These are phyloP conservation scores for Paratilapia polleni DNA, from an alignment of 2,113 vertebrate genomes.

Conservation along the genomic window DNA sequence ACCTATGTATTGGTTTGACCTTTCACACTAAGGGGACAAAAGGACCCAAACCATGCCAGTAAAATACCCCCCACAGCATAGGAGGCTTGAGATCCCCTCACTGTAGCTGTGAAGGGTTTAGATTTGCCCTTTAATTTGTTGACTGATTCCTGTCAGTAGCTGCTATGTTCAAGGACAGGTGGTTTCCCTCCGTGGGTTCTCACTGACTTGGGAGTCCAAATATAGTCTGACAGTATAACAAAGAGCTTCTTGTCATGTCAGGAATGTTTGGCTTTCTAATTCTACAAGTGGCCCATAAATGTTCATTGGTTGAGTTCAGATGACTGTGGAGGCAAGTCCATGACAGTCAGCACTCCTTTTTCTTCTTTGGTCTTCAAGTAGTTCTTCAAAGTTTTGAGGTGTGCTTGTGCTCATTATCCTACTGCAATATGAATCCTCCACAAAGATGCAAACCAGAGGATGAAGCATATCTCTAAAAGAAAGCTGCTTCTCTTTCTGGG, in stretches of 20 bases:
- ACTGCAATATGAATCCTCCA: not conserved
- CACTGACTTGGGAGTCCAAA: not conserved
- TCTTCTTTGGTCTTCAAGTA: not conserved
- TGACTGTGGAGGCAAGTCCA: not conserved
- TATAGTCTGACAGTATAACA: not conserved
- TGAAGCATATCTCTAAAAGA: not conserved
- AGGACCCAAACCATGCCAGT: too few relatives aligned
- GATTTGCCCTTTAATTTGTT: too few relatives aligned
- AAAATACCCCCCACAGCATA: too few relatives aligned
- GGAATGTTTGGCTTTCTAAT: not conserved
- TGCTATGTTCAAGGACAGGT: not conserved
- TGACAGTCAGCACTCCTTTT: not conserved
- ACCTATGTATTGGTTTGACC: too few relatives aligned
- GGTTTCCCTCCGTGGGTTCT: not conserved
- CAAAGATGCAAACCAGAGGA: not conserved
- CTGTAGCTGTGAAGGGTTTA: too few relatives aligned
- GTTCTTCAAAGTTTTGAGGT: not conserved
- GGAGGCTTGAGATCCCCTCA: too few relatives aligned
- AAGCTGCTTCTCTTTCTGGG: not conserved
- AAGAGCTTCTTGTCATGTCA: not conserved
- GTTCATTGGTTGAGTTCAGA: not conserved
- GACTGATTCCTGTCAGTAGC: not conserved
- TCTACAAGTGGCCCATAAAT: not conserved
- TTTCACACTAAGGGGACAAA: too few relatives aligned
- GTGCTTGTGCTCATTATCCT: too few relatives aligned